These are phyloP conservation scores for Parnassius glacialis DNA, from an alignment of 2,888 invertebrate genomes.

Conservation along the genomic window DNA sequence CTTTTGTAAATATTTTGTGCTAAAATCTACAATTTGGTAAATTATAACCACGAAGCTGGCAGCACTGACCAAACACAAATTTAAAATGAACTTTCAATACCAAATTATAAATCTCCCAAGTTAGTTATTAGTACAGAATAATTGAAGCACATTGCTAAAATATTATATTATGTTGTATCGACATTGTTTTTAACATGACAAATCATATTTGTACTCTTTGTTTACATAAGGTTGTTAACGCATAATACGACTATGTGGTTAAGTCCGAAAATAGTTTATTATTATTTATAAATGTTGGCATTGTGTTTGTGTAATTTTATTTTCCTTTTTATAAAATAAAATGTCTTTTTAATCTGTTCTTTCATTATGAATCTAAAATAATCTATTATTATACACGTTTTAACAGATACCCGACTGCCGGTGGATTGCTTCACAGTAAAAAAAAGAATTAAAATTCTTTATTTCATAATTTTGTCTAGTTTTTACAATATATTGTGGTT, in stretches of 20 bases:
- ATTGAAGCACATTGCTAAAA: slow-evolving; percentile 8
- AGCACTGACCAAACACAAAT: slow-evolving; percentile 5
- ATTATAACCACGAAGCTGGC: slow-evolving; percentile 2
- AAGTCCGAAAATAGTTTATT: slow-evolving; percentile 41
- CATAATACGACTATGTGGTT: slow-evolving; percentile 61
- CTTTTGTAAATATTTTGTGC: slow-evolving; percentile 22
- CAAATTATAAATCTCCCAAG: background rate
- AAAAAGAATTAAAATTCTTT: no score
- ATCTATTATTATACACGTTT: no score
- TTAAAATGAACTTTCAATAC: background rate
- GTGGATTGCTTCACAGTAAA: no score
- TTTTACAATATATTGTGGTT: no score
- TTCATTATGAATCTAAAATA: background rate
- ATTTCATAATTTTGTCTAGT: no score
- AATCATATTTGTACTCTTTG: slow-evolving; percentile 46
- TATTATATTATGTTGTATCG: slow-evolving; percentile 22
- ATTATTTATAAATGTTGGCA: slow-evolving; percentile 73
- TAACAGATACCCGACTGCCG: no score
- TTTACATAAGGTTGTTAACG: slow-evolving; percentile 59
- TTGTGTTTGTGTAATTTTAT: slow-evolving; percentile 71
- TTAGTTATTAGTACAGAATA: slow-evolving; percentile 18
- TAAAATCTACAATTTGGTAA: slow-evolving; percentile 15
- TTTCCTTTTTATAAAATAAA: slow-evolving; percentile 58
- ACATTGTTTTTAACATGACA: slow-evolving; percentile 47
- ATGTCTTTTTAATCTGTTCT: slow-evolving; percentile 48